Conservation (phyloP, 1,140 invertebrate species). For the Ceratina australensis region DNA sequence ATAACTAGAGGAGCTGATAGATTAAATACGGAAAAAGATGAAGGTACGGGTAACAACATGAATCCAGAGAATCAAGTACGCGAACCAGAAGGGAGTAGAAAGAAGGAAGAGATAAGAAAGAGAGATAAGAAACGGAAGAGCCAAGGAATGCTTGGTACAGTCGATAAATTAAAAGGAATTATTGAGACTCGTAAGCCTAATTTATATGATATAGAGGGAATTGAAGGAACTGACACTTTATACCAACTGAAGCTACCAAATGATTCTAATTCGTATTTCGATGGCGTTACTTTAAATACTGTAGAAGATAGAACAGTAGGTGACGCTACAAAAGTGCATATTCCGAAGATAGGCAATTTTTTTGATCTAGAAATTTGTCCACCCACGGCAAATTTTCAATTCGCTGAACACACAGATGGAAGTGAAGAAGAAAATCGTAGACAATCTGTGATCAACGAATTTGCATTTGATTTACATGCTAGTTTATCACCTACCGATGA, state of each 20-base stretch:
- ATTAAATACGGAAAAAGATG: slow-evolving; percentile 77
- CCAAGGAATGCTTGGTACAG: slow-evolving; percentile 68
- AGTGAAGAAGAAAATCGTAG: slow-evolving; percentile 29
- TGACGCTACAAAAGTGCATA: not conserved
- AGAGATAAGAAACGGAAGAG: slow-evolving; percentile 65
- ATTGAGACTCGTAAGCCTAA: slow-evolving; percentile 70
- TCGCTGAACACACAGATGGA: slow-evolving; percentile 63
- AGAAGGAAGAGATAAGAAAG: no score
- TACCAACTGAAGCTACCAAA: slow-evolving; percentile 69
- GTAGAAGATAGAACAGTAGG: slow-evolving; percentile 1
- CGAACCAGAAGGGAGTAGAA: slow-evolving; percentile 61
- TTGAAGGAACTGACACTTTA: slow-evolving; percentile 70
- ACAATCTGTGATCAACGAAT: slow-evolving; percentile 47
- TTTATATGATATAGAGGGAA: slow-evolving; percentile 57
- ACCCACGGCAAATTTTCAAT: slow-evolving; percentile 64
- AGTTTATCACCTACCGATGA: slow-evolving; percentile 65
- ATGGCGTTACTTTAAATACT: slow-evolving; percentile 62
- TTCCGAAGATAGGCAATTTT: slow-evolving; percentile 29
- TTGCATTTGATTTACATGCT: slow-evolving; percentile 73
- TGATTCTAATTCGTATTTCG: slow-evolving; percentile 56
- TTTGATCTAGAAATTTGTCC: slow-evolving; percentile 47
- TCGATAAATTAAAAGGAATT: slow-evolving; percentile 75
- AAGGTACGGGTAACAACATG: slow-evolving; percentile 72
- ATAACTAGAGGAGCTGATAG: slow-evolving; percentile 88
- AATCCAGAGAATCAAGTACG: slow-evolving; percentile 27